These are phyloP conservation scores for Stegophylla sp. DNA, from an alignment of 2,888 invertebrate genomes.

Conservation along the genomic window DNA sequence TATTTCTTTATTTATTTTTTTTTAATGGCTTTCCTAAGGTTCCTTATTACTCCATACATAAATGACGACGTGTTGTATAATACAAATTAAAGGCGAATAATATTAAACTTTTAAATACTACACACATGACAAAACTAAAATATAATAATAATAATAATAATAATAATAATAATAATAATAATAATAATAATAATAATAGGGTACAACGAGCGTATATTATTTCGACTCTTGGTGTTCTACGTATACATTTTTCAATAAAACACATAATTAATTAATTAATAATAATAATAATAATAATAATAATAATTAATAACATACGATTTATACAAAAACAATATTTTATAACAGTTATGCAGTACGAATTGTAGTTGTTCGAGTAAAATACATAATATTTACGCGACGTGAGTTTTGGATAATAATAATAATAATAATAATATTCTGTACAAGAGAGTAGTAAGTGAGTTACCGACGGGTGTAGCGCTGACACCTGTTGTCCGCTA, in stretches of 20 bases:
- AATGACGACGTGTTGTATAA: slow-evolving; percentile 9
- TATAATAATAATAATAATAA: too few relatives aligned
- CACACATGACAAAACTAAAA: slow-evolving; percentile 27
- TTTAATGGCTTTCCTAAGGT: slow-evolving; percentile 26
- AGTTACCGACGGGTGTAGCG: slow-evolving; percentile 46
- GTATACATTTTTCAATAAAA: neutral
- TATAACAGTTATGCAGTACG: too few relatives aligned
- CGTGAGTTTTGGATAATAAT: too few relatives aligned
- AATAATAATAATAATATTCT: slow-evolving; percentile 4
- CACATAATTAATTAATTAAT: slow-evolving; percentile 7
- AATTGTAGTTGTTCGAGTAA: slow-evolving; percentile 7
- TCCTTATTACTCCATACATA: too few relatives aligned
- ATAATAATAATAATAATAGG: too few relatives aligned
- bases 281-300: neutral
- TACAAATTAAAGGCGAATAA: slow-evolving; percentile 37
- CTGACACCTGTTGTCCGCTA: slow-evolving; percentile 42
- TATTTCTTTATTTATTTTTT: neutral
- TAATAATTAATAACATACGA: too few relatives aligned
- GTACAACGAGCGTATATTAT: slow-evolving; percentile 33
- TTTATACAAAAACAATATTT: too few relatives aligned
- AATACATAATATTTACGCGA: slow-evolving; percentile 32
- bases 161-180: too few relatives aligned
- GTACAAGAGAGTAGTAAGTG: slow-evolving; percentile 38
- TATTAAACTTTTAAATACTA: slow-evolving; percentile 28
- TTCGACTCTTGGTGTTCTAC: slow-evolving; percentile 44